Evolutionary conservation across 2,888 invertebrate genomes (phyloP), one percentile per base, ranked within the genome.

Genomic region (Lithosia quadra): DNA sequence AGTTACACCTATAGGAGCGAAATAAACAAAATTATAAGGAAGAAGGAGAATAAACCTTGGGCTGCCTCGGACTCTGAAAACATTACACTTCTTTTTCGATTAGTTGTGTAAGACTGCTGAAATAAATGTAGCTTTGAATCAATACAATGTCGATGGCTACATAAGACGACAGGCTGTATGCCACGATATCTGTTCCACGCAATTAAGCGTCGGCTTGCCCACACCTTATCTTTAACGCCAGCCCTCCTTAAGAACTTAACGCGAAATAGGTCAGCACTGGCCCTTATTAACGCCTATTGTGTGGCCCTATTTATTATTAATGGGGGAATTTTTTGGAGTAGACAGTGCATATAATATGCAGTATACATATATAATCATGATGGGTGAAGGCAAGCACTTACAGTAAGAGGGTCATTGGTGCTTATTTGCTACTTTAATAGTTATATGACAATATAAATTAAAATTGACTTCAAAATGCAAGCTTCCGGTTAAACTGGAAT

Each of bases 241-340:
- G 92, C 83, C 90, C 87, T 89, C 88, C 91, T 90, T 92, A 91
- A 90, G 86, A 86, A 88, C 88, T 89, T 88, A 88, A 85, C 85
- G 67, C 81, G 88, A 91, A 90, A 88, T 91, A 86, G 91, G 91
- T 90, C 92, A 82, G 87, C 72, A 75, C 74, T 75, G 79, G 81
- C 78, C 82, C 86, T 86, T 89, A 89, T 88, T 89, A 88, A 84
- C 86, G 85, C 82, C 83, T 84, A 83, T 85, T 87, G 81, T 83
- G 76, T 76, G 63, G 64, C 71, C 75, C 78, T 85, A 85, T 86
- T 84, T 84, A 84, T 85, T 85, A 83, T 82, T 81, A 83, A 82
- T 82, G 74, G 76, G 67, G 75, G 76, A 76, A 73, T 60, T 77
- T 77, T 77, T 53, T 63, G 60, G 65, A 28, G n/a, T 18, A 36